Evolutionary conservation across 2,888 invertebrate species (phyloP), one percentile per base, ranked within the genome.

Genomic region (Callyntrura sp.): DNA sequence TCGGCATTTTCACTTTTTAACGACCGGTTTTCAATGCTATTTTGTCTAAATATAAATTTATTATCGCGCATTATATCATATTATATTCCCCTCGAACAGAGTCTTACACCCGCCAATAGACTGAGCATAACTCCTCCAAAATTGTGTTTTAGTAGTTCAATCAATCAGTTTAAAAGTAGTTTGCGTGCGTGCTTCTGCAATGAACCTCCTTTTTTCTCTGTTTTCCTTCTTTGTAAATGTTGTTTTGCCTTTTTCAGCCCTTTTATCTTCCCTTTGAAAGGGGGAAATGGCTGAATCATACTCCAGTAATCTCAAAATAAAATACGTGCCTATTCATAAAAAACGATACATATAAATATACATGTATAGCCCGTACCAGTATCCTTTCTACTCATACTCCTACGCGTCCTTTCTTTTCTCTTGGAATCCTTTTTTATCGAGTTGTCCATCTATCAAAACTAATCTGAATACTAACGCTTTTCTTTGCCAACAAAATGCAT

Each of bases 101-200:
- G n/a, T n/a, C n/a, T n/a, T n/a, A n/a, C n/a, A n/a, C n/a, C n/a
- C n/a, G n/a, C n/a, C n/a, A 62, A 25, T 62, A 68, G n/a, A 5
- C 35, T 68, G 17, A 43, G 4, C 8, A n/a, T n/a, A n/a, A 0
- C 45, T 70, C 20, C 17, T 45, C 0, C 45, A 45, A 20, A 45
- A 45, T 45, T 17, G 70, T 45, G 45, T 45, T 70, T 70, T 70
- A 70, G 23, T 11, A 70, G 62, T 43, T 35, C 81, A 62, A 82
- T 82, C 82, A 82, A 82, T 82, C 82, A 82, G 83, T 83, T 83
- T 51, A 70, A 83, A 68, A 65, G 65, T 48, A 65, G 65, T 65
- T 82, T 62, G 65, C 82, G 83, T 83, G 83, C 35, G 11, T 45
- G 70, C 12, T n/a, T 11, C 25, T 70, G n/a, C 70, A 70, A 70